phyloP scores from a whole-genome alignment of 2,888 invertebrate genomes.

The Drosophila acutilabella region DNA sequence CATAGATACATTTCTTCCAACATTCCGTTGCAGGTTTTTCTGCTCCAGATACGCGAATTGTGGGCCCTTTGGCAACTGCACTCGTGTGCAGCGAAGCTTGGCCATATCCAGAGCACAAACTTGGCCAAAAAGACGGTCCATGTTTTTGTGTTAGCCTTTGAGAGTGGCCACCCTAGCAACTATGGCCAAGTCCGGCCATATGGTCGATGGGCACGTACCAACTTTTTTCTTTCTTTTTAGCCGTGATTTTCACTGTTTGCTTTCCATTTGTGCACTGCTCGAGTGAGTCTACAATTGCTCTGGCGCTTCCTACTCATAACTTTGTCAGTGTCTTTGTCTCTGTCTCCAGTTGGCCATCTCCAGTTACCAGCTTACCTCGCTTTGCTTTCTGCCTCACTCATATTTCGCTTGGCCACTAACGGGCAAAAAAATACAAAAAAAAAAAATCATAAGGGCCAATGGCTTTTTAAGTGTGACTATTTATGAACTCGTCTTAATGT shows the following conservation, averaged over 20 bases:
- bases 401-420: constrained; percentile 71
- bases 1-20: constrained; percentile 28
- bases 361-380: constrained; percentile 48
- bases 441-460: constrained; percentile 67
- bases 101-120: constrained; percentile 30
- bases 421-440: constrained; percentile 31
- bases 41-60: constrained; percentile 67
- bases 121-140: constrained; percentile 34
- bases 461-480: constrained; percentile 80
- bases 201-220: constrained; percentile 62
- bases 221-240: constrained; percentile 36
- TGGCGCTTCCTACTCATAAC: constrained; percentile 62
- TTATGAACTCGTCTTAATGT: constrained; percentile 63
- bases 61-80: constrained; percentile 74
- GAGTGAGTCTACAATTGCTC: constrained; percentile 33
- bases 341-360: constrained; percentile 42
- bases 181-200: constrained; percentile 52
- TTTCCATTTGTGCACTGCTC: constrained; percentile 61
- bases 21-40: constrained; percentile 57
- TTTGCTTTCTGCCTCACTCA: constrained; percentile 59
- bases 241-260: constrained; percentile 56
- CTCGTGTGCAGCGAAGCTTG: constrained; percentile 74
- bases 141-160: constrained; percentile 33
- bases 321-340: constrained; percentile 28
- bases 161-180: constrained; percentile 5